These are phyloP conservation scores for Drosophila lowei DNA, from an alignment of 1,140 invertebrate genomes.

Conservation along the genomic window DNA sequence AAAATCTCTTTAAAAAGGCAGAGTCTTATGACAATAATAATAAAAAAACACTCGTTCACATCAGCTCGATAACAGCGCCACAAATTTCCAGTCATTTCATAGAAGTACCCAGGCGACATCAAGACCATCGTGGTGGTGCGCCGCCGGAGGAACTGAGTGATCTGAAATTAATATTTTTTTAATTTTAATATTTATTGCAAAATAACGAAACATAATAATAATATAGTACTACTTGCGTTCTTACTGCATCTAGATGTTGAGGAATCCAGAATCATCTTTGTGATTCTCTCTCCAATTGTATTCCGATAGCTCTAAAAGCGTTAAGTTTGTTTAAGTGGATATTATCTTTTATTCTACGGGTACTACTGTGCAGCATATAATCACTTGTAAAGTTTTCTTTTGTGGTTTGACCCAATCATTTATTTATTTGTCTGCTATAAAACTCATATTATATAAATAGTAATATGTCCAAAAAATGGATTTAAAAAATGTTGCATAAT, in stretches of 20 bases:
- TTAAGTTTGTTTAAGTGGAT: too few species aligned
- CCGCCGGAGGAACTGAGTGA: slow-evolving; percentile 2
- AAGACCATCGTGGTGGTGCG: slow-evolving; percentile 14
- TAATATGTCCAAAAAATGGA: slow-evolving; percentile 49
- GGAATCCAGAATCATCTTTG: too few species aligned
- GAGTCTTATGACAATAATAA: background rate
- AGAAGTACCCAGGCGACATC: background rate
- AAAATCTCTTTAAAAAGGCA: too few species aligned
- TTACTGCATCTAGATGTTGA: too few species aligned
- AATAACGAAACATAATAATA: too few species aligned
- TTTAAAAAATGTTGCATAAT: slow-evolving; percentile 32
- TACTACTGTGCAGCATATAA: too few species aligned
- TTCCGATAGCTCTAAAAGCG: too few species aligned
- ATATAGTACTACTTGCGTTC: too few species aligned
- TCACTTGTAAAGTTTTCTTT: background rate
- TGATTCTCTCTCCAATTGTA: too few species aligned
- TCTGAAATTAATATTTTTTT: too few species aligned
- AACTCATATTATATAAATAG: slow-evolving; percentile 44
- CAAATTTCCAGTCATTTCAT: background rate
- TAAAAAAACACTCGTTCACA: slow-evolving; percentile 4
- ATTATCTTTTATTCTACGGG: too few species aligned
- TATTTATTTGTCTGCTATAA: slow-evolving; percentile 38
- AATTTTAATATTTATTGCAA: too few species aligned
- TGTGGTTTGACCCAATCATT: slow-evolving; percentile 20
- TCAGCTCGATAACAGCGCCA: background rate